Percentiles rank a stretch among this genome's conserved stretches.
These are phyloP conservation scores for Tachina lurida DNA, from an alignment of 2,888 invertebrate genomes.

Conservation along the genomic window DNA sequence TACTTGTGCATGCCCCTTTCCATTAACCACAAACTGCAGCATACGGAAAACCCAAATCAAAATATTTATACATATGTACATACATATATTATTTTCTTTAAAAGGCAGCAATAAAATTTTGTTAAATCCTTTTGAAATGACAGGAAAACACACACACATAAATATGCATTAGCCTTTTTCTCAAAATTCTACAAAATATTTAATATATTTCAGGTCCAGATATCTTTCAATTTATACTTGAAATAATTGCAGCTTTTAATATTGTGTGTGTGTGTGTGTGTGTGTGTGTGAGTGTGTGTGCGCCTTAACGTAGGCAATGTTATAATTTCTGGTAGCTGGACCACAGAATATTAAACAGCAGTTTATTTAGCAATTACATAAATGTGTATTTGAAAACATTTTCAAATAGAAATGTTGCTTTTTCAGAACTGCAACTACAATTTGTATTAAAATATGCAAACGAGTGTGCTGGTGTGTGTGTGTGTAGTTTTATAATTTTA, in stretches of 20 bases:
- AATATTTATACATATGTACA: neutral
- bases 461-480: neutral
- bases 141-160: neutral
- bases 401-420: neutral
- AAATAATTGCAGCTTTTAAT: constrained; percentile 31
- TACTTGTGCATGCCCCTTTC: neutral
- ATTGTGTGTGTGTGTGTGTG: too few species aligned
- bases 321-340: neutral
- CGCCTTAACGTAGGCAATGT: constrained; percentile 48
- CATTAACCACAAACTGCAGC: neutral
- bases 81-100: constrained; percentile 7
- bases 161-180: neutral
- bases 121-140: neutral
- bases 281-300: neutral
- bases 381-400: neutral
- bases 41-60: constrained; percentile 2
- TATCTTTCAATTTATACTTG: constrained; percentile 30
- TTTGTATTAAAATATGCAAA: neutral
- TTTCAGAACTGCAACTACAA: neutral
- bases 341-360: constrained; percentile 6
- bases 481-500: neutral
- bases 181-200: neutral
- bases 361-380: constrained; percentile 9
- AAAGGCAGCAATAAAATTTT: constrained; percentile 5
- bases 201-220: constrained; percentile 23